Evolutionary conservation across 2,113 vertebrate genomes (phyloP), one percentile per base, ranked within the genome.

Genomic region (Noturus placidus): DNA sequence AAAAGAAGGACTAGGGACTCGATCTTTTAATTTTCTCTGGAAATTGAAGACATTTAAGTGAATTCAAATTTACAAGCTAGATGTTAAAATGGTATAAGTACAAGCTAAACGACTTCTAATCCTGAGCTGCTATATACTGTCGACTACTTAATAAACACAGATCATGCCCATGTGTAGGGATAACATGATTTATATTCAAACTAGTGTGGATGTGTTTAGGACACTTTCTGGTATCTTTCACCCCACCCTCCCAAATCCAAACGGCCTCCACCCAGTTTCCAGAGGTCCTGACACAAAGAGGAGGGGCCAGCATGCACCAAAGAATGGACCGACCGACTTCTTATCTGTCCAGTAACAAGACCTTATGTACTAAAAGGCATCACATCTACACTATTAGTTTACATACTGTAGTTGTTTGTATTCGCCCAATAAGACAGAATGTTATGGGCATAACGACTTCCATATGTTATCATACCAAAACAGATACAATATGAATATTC

Each of bases 251-350:
- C 67, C 25, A 19, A 46, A n/a, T 50, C 35, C 79, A 42, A 19
- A 1, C 52, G 72, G 35, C 52, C 78, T 87, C 78, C 56, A 63
- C 80, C 84, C 63, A 65, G 70, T 79, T 54, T 72, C 8, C 14
- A 67, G 50, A 82, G 54, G 63, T 87, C 65, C 65, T 61, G 42
- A 90, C 54, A 72, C 14, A 61, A 33, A 38, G 42, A 84, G 89
- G 89, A 83, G 89, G 74, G 79, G 79, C 86, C 57, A 61, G 52
- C 70, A 50, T 35, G 61, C 33, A 61, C 67, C 61, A 42, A 42
- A 25, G 9, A 79, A 56, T 61, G 65, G 54, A 67, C 57, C 82
- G 52, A 14, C 33, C 61, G 13, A 46, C 76, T 72, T 56, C 46
- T 33, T 33, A 56, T 80, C 52, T 30, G 46, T 61, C 15, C 52